A percentile compares a stretch with the other conserved stretches of the same genome.
phyloP scores from a whole-genome alignment of 2,888 invertebrate species.

The Muscina levida region DNA sequence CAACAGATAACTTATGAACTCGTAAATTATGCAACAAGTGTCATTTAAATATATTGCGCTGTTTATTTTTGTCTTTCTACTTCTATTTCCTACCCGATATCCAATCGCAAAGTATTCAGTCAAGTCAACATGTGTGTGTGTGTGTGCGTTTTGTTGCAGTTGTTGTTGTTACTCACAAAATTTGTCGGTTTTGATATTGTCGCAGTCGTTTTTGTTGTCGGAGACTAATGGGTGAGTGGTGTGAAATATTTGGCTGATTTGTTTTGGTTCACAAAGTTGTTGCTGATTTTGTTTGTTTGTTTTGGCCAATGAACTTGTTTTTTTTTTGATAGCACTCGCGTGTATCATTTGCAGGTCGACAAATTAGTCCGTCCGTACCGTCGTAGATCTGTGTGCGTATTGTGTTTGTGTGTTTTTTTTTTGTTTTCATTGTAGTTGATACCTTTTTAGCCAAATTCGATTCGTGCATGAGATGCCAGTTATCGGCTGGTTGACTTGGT shows the following conservation, averaged over 20 bases:
- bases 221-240: constrained; percentile 28
- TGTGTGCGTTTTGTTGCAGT: no score
- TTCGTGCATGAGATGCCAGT: background rate
- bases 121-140: background rate
- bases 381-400: no score
- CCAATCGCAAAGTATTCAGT: background rate
- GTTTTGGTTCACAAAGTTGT: background rate
- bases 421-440: background rate
- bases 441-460: background rate
- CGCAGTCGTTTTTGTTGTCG: constrained; percentile 19
- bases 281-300: constrained; percentile 24
- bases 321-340: constrained; percentile 29
- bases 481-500: no score
- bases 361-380: no score
- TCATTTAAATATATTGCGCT: constrained; percentile 38
- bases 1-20: constrained; percentile 43
- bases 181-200: background rate
- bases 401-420: no score
- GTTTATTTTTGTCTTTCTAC: no score
- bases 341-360: constrained; percentile 6
- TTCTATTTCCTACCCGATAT: constrained; percentile 36
- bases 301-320: constrained; percentile 52
- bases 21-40: constrained; percentile 51
- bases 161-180: constrained; percentile 1
- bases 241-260: constrained; percentile 37